Conservation (phyloP, 2,888 invertebrate genomes). For the Linnaemya vulpina region DNA sequence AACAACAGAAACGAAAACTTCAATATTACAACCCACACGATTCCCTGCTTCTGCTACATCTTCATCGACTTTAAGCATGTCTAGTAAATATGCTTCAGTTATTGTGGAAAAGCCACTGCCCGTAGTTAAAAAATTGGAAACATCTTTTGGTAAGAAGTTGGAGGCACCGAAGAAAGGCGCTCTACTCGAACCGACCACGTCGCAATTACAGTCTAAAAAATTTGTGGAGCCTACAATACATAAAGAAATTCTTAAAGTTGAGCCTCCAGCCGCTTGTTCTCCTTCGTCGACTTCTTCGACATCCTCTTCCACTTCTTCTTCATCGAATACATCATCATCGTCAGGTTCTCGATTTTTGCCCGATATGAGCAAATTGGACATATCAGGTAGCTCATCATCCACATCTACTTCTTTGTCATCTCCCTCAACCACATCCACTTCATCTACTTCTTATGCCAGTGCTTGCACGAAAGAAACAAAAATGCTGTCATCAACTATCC, state of each 20-base stretch:
- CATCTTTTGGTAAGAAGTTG: conserved; percentile 64
- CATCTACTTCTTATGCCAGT: conserved; percentile 63
- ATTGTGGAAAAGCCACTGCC: conserved; percentile 78
- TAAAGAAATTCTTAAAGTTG: conserved; percentile 78
- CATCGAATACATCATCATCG: conserved; percentile 73
- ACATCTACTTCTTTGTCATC: conserved; percentile 66
- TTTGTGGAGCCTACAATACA: conserved; percentile 75
- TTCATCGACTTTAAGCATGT: conserved; percentile 28
- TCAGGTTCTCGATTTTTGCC: conserved; percentile 76
- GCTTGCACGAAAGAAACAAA: conserved; percentile 59
- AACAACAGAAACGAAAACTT: conserved; percentile 72
- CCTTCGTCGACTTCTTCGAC: conserved; percentile 78
- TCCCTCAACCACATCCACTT: conserved; percentile 63
- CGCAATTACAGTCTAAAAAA: conserved; percentile 72
- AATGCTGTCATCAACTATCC: conserved; percentile 32
- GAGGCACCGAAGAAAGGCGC: conserved; percentile 69
- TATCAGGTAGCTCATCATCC: conserved; percentile 76
- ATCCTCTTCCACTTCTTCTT: conserved; percentile 77
- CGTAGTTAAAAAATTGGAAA: conserved; percentile 69
- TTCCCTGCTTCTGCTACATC: conserved; percentile 69
- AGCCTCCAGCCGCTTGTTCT: conserved; percentile 76
- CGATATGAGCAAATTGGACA: conserved; percentile 80
- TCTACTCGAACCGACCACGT: conserved; percentile 30
- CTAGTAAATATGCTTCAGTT: conserved; percentile 77
- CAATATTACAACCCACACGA: conserved; percentile 75